Percentiles rank a stretch among this genome's conserved stretches.
These are phyloP conservation scores for Acromyrmex echinatior DNA, from an alignment of 1,140 invertebrate species.

Conservation along the genomic window DNA sequence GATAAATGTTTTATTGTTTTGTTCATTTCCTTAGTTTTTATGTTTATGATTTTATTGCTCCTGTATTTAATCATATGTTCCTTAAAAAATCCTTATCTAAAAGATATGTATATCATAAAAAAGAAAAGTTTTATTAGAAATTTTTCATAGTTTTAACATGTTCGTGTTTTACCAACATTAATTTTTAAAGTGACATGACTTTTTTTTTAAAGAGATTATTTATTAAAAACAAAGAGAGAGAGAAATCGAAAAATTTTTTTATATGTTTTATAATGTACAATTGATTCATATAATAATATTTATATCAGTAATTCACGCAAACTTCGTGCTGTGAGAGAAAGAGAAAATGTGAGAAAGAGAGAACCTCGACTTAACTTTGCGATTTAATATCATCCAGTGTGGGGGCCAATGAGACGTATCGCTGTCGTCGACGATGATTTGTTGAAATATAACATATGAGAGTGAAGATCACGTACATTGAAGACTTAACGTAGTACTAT, in stretches of 20 bases:
- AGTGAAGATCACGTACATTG: slow-evolving; percentile 35
- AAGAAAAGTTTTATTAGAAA: background rate
- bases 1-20: background rate
- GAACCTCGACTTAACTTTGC: slow-evolving; percentile 15
- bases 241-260: background rate
- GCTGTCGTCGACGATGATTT: slow-evolving; percentile 31
- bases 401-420: slow-evolving; percentile 34
- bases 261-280: background rate
- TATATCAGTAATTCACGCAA: background rate
- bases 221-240: background rate
- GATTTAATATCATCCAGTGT: slow-evolving; percentile 41
- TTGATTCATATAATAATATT: background rate
- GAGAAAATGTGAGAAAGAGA: background rate
- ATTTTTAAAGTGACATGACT: background rate
- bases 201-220: background rate
- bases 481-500: slow-evolving; percentile 5
- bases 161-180: background rate
- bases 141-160: background rate
- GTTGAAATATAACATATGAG: slow-evolving; percentile 41
- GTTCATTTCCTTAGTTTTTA: background rate
- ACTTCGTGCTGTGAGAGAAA: background rate
- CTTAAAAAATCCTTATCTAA: background rate
- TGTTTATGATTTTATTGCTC: background rate
- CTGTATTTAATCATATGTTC: background rate
- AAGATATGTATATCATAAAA: background rate